phyloP scores from a whole-genome alignment of 2,888 invertebrate genomes.

The Coelinius sp. region DNA sequence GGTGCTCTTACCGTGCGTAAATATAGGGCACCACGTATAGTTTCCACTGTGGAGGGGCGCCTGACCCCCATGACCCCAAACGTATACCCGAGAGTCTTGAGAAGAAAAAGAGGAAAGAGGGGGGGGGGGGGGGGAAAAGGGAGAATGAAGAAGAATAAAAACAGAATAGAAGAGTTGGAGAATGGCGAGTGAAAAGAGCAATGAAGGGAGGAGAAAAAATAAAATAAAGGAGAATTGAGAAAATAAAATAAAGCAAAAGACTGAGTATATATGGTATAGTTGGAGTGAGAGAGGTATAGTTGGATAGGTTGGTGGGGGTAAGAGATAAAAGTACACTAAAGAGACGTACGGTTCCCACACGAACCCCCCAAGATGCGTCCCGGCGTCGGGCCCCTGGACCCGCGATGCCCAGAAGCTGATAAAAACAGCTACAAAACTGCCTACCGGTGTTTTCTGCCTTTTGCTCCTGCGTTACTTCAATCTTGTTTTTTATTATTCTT shows the following conservation, averaged over 20 bases:
- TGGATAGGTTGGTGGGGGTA: constrained; percentile 33
- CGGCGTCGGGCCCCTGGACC: constrained; percentile 62
- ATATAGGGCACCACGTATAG: constrained; percentile 69
- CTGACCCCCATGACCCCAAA: constrained; percentile 65
- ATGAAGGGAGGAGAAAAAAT: constrained; percentile 35
- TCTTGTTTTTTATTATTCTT: constrained; percentile 12
- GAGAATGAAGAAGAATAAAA: constrained; percentile 30
- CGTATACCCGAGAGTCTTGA: constrained; percentile 56
- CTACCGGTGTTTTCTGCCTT: constrained; percentile 66
- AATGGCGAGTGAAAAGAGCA: constrained; percentile 35
- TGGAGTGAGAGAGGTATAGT: constrained; percentile 21
- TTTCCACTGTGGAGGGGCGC: constrained; percentile 61
- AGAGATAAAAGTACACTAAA: constrained; percentile 60
- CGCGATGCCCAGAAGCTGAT: constrained; percentile 70
- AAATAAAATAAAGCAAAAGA: constrained; percentile 37
- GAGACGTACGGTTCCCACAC: constrained; percentile 71
- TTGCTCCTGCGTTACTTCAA: constrained; percentile 58
- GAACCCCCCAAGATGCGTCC: constrained; percentile 71
- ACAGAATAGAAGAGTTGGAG: constrained; percentile 45
- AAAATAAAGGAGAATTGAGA: constrained; percentile 18
- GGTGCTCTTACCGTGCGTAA: constrained; percentile 68
- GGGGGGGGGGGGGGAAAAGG: constrained; percentile 26
- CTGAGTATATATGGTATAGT: constrained; percentile 19
- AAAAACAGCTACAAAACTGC: constrained; percentile 71
- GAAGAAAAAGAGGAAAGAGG: constrained; percentile 38